Percentiles rank a stretch among this genome's conserved stretches.
phyloP scores from a whole-genome alignment of 30 jellyfish, hydroid and myxozoan genomes.

The Hydractinia echinata region DNA sequence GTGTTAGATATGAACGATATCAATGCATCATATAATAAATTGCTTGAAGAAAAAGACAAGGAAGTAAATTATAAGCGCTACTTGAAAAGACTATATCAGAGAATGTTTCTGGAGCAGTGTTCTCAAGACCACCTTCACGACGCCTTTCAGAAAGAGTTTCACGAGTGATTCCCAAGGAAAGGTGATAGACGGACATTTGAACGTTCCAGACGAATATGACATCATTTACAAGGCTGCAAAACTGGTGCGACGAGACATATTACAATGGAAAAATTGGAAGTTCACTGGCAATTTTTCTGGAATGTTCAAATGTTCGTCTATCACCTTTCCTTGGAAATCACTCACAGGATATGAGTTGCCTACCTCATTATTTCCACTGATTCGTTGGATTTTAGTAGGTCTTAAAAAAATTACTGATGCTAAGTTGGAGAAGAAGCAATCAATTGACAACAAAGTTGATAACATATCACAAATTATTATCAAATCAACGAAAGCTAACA shows the following conservation, averaged over 20 bases:
- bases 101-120: not conserved
- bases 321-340: too few species aligned
- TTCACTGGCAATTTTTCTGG: too few species aligned
- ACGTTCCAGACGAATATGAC: conserved; percentile 7
- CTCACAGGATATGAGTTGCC: conserved; percentile 28
- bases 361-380: too few species aligned
- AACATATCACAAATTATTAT: too few species aligned
- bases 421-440: not conserved
- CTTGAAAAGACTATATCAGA: not conserved
- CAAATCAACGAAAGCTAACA: too few species aligned
- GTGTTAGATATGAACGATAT: conserved; percentile 12
- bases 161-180: conserved; percentile 9
- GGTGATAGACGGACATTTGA: not conserved
- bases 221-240: conserved; percentile 37
- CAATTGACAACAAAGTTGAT: conserved; percentile 7
- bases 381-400: conserved; percentile 37
- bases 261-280: not conserved
- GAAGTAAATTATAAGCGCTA: conserved; percentile 28
- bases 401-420: conserved; percentile 19
- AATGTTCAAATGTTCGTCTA: too few species aligned
- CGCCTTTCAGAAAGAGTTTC: conserved; percentile 11
- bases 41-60: conserved; percentile 5
- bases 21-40: conserved; percentile 11
- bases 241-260: conserved; percentile 22
- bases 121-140: conserved; percentile 17